Evolutionary conservation across 2,888 invertebrate species (phyloP).

Genomic region (Creontiades dilutus): DNA sequence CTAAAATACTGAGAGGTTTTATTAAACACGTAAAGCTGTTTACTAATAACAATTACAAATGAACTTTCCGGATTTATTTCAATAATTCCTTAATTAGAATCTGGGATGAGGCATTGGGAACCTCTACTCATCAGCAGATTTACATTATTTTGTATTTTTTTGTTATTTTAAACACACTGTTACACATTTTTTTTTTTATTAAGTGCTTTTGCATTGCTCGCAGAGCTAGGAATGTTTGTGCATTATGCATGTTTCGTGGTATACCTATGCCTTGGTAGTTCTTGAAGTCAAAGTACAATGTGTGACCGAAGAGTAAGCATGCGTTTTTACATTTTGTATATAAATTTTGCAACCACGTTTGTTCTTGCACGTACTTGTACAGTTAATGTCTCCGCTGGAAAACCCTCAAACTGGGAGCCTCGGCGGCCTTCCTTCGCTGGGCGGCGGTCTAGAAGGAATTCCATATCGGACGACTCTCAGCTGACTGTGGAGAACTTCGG

Average conservation of each 20-base stretch:
- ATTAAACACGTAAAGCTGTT: too few species aligned
- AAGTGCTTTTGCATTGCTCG: too few species aligned
- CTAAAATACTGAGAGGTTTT: too few species aligned
- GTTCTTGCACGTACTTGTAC: constrained; percentile 43
- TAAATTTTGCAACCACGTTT: background rate
- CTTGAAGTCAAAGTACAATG: too few species aligned
- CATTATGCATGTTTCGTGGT: background rate
- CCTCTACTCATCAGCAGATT: too few species aligned
- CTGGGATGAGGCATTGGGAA: too few species aligned
- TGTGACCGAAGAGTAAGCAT: background rate
- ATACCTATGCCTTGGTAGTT: background rate
- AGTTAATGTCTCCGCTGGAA: constrained; percentile 83
- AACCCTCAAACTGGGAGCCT: constrained; percentile 91
- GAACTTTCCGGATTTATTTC: too few species aligned
- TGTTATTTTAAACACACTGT: too few species aligned
- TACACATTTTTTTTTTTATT: too few species aligned
- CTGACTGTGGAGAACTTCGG: constrained; percentile 65
- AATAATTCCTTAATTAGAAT: too few species aligned
- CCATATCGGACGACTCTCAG: constrained; percentile 90
- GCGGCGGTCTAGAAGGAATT: constrained; percentile 90
- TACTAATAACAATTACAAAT: too few species aligned
- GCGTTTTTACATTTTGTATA: constrained; percentile 5
- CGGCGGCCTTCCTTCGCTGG: constrained; percentile 87
- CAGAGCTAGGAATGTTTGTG: background rate
- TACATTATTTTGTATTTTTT: too few species aligned